Conservation (phyloP, 2,113 vertebrate species). For the Syrrhaptes paradoxus region DNA sequence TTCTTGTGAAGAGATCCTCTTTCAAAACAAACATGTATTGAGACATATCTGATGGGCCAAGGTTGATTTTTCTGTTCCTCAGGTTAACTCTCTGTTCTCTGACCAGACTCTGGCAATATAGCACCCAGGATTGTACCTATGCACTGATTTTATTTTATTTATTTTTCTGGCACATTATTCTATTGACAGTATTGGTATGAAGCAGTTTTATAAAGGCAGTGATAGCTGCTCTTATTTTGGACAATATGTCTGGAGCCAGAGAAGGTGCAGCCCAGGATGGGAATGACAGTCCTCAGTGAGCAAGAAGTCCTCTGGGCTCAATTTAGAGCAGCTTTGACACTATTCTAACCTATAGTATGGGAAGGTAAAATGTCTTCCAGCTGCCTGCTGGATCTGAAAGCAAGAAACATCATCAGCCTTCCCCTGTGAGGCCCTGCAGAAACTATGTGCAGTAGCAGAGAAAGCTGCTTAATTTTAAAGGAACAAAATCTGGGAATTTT, state of each 20-base stretch:
- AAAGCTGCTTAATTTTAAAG: background rate
- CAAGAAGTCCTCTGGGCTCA: background rate
- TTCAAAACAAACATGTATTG: background rate
- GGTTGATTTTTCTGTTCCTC: background rate
- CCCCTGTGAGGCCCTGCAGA: slow-evolving; percentile 31
- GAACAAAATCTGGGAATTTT: background rate
- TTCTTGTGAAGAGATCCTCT: background rate
- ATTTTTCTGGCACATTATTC: background rate
- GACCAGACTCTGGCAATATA: background rate
- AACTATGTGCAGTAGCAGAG: slow-evolving; percentile 35
- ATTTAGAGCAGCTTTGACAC: background rate
- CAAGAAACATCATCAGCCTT: slow-evolving; percentile 20
- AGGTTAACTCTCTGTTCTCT: background rate
- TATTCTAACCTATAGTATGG: background rate
- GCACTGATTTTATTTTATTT: background rate
- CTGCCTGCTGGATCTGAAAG: slow-evolving; percentile 32
- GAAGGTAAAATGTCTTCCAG: slow-evolving; percentile 52
- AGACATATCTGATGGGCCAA: background rate
- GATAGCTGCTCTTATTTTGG: background rate
- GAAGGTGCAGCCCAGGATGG: background rate
- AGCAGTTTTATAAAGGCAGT: background rate
- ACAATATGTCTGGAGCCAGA: background rate
- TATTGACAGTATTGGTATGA: background rate
- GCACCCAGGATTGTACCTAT: background rate
- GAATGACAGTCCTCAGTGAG: background rate